Evolutionary conservation across 92 coral and sea anemone species (phyloP).

Genomic region (Phymanthus crucifer): DNA sequence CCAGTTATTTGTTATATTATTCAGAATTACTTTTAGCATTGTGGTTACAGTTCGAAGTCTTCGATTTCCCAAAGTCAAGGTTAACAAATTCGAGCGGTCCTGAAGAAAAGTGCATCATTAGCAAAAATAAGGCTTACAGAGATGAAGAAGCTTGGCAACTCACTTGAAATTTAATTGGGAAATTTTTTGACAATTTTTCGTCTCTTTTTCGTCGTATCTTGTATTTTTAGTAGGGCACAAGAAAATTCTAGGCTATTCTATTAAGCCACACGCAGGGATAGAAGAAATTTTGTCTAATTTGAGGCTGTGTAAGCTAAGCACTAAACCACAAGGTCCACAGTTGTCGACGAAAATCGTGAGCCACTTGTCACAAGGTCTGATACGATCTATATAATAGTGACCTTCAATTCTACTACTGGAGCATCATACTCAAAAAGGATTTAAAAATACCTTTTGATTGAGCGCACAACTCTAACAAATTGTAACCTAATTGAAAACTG

Average conservation of each 20-base stretch:
- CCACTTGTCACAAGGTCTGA: neutral
- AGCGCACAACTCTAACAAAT: too few relatives aligned
- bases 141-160: neutral
- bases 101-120: neutral
- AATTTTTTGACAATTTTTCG: neutral
- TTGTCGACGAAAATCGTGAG: conserved; percentile 1
- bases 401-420: neutral
- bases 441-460: neutral
- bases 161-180: neutral
- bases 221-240: neutral
- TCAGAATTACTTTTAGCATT: neutral
- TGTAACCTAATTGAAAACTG: too few relatives aligned
- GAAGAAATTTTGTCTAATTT: conserved; percentile 5
- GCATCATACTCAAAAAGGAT: neutral
- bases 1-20: neutral
- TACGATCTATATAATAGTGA: neutral
- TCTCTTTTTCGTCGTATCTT: too few relatives aligned
- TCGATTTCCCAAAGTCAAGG: neutral
- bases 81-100: neutral
- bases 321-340: neutral
- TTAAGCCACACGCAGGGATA: neutral
- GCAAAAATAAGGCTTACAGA: neutral
- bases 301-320: neutral
- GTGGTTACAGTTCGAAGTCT: neutral
- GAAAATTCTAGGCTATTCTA: neutral